Base-by-base conservation (phyloP, 2,797 vertebrate genomes). In the Buphagus erythrorhynchus region DNA sequence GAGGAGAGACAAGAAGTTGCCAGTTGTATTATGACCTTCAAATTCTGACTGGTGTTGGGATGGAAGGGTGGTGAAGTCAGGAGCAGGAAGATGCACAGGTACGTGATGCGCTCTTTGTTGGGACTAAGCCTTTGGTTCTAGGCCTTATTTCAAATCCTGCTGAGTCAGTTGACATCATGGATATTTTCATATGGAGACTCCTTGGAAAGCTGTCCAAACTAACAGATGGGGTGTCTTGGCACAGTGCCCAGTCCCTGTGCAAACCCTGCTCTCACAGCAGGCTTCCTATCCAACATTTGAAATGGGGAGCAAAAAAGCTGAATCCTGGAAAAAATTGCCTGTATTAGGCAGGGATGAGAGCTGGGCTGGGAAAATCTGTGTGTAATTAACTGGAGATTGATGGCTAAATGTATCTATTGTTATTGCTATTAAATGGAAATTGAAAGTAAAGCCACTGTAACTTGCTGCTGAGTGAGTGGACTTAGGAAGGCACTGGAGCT, bases 401-500 rank as follows among this genome's bases (percentile, higher is more conserved):
- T 68, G 51, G 67, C 43, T 72, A 42, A 49, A 74, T 45, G 45
- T 35, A 3, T 57, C 33, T 62, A 1, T 45, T 82, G 76, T 59
- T 58, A 51, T 71, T 63, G 63, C 31, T 46, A 54, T 25, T 28
- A 52, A 71, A 40, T 52, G 1, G 3, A 38, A 86, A 62, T 40
- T 16, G 66, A 21, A 71, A 58, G 52, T 49, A 42, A 77, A 78
- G 25, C 12, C 10, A 1, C 28, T 45, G 68, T 58, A 35, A 24
- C 4, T 35, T 58, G 63, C 42, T 84, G 59, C 51, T 8, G 18
- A 29, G 69, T 4, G 42, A 26, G 22, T 10, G 51, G 35, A 14
- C n/a, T 10, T 54, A 0, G 1, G 9, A 25, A 28, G 33, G 48
- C 9, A 0, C 33, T 9, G 80, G 38, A 26, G 36, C 66, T 10